Base-by-base conservation (phyloP, 2,113 vertebrate genomes). In the Eptesicus fuscus region DNA sequence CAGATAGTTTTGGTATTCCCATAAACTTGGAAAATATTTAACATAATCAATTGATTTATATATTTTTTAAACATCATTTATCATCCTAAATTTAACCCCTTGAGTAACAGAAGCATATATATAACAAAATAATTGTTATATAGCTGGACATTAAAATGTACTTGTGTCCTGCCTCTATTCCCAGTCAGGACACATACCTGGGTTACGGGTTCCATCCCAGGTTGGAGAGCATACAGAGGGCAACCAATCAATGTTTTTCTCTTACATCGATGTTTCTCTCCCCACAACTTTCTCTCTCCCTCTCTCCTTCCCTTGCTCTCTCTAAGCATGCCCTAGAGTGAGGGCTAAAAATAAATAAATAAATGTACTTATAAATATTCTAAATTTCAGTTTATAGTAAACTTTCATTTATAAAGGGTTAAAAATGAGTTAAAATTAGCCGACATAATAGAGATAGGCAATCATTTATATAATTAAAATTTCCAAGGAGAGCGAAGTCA, bases 11-110 rank as follows among this genome's bases (percentile, higher is more conserved):
- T 93, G 7, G 5, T 79, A 69, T 83, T 90, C 37, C 13, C 18
- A 83, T 59, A 65, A 16, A 76, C 51, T 91, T 77, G 80, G 77
- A 85, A 87, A 90, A 78, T 83, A 79, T 7, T 91, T 86, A 82
- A 10, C 3, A 63, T 56, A 59, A 37, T n/a, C 35, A 63, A 22
- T 65, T 49, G 28, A 22, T 80, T 56, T 69, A 84, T 67, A 56
- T 25, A 13, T 86, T 77, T 84, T 89, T 25, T 32, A 42, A 95
- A 92, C 90, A 30, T 80, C 1, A 77, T 42, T 78, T 88, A 74
- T 18, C 73, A 82, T n/a, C 47, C 20, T 63, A 17, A 77, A 85
- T 65, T 88, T 65, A 96, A 76, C 16, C 28, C 1, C 73, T 90
- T 91, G 42, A 12, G 25, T 90, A 84, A 22, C 9, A 84, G 35